phyloP scores from a whole-genome alignment of 2,113 vertebrate genomes.

The Phocoena phocoena region DNA sequence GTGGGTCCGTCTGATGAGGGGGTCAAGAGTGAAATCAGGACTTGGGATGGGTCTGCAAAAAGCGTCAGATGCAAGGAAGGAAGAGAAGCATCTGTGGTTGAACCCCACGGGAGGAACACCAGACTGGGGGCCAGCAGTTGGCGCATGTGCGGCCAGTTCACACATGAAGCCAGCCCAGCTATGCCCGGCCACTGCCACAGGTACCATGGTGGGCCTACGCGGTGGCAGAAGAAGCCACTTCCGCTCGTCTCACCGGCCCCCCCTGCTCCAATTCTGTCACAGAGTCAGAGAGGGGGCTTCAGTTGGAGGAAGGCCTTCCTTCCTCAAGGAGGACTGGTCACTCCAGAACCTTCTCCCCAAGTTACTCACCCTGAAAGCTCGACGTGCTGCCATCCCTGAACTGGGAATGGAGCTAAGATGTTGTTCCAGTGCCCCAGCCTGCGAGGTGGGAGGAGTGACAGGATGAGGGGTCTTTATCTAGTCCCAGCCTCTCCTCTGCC shows the following conservation, averaged over 20 bases:
- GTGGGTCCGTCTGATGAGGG: background rate
- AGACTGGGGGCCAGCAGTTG: accelerated
- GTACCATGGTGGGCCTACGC: background rate
- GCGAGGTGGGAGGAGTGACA: background rate
- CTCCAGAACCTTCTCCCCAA: background rate
- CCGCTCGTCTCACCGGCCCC: background rate
- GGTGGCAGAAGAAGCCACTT: background rate
- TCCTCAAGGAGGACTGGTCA: background rate
- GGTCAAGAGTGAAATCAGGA: background rate
- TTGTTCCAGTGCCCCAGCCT: background rate
- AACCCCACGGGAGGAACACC: accelerated
- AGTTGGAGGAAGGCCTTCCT: background rate
- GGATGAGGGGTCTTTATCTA: background rate
- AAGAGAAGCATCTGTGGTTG: accelerated
- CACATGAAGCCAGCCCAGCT: background rate
- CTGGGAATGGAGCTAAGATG: background rate
- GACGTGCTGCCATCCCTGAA: background rate
- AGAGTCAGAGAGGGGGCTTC: background rate
- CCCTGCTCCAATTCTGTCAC: background rate
- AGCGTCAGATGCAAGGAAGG: accelerated
- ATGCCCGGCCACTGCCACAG: background rate
- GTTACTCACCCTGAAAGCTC: background rate
- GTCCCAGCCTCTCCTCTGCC: background rate
- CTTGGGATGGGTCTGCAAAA: background rate
- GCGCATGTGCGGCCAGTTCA: accelerated